Conservation (phyloP, 1,140 invertebrate species). For the Colletes latitarsis region DNA sequence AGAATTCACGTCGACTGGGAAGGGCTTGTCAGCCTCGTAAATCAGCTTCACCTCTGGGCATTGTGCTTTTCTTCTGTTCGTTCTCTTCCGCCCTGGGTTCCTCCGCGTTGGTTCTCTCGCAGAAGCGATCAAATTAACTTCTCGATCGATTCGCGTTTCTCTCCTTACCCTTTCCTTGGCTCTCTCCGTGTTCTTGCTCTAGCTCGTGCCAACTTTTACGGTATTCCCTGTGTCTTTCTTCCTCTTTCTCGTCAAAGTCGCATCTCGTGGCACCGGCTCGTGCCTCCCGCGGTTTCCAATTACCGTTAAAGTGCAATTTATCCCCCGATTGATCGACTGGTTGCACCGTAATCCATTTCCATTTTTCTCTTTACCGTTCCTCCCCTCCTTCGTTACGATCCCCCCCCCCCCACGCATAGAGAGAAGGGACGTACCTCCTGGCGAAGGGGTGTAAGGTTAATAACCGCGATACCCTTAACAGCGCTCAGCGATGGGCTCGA, state of each 20-base stretch:
- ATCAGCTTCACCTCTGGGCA: slow-evolving; percentile 54
- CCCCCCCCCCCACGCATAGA: background rate
- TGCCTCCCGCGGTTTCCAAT: slow-evolving; percentile 37
- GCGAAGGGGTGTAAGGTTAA: slow-evolving; percentile 12
- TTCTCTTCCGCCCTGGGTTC: background rate
- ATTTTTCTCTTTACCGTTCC: slow-evolving; percentile 34
- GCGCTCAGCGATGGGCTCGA: background rate
- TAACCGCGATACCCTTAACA: background rate
- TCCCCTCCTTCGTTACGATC: slow-evolving; percentile 14
- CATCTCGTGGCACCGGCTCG: slow-evolving; percentile 18
- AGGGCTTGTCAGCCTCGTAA: slow-evolving; percentile 54
- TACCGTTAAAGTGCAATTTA: slow-evolving; percentile 45
- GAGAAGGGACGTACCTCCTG: background rate
- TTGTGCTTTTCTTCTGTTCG: slow-evolving; percentile 31
- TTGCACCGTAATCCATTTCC: slow-evolving; percentile 39
- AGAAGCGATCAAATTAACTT: slow-evolving; percentile 60
- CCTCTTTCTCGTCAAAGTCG: slow-evolving; percentile 4
- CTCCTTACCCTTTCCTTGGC: slow-evolving; percentile 5
- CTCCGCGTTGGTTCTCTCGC: background rate
- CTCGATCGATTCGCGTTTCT: slow-evolving; percentile 54
- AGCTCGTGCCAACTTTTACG: background rate
- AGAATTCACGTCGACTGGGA: slow-evolving; percentile 24
- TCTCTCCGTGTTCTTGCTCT: background rate
- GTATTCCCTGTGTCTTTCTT: slow-evolving; percentile 9
- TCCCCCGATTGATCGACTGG: slow-evolving; percentile 31